Conservation (phyloP, 2,113 vertebrate species). For the Cheirogaleus medius region DNA sequence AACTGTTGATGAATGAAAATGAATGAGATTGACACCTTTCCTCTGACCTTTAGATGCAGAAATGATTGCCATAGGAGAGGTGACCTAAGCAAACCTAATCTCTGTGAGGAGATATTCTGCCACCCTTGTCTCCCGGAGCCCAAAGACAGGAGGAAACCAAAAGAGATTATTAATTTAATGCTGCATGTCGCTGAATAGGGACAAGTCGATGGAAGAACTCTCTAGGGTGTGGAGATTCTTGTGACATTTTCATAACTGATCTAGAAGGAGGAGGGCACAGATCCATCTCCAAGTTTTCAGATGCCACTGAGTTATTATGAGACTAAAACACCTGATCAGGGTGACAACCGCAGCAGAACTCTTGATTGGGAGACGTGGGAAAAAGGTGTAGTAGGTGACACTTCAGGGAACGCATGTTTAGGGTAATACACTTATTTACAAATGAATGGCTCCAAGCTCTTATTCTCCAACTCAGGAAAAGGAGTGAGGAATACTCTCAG, state of each 20-base stretch:
- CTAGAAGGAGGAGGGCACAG: not conserved
- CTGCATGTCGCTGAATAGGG: not conserved
- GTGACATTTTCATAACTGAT: not conserved
- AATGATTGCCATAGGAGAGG: not conserved
- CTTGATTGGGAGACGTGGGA: not conserved
- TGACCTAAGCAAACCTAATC: not conserved
- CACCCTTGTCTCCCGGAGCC: not conserved
- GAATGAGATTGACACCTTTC: not conserved
- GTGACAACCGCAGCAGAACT: not conserved
- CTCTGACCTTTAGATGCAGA: not conserved
- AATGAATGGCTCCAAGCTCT: not conserved
- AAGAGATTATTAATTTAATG: not conserved
- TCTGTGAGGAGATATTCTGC: not conserved
- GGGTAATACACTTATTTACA: not conserved
- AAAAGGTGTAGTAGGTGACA: not conserved
- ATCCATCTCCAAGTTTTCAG: not conserved
- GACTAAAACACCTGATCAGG: too few species aligned
- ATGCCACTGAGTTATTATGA: not conserved
- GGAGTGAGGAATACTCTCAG: not conserved
- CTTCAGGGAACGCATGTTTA: not conserved
- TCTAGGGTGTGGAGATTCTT: not conserved
- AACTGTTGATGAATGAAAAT: not conserved
- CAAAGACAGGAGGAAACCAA: not conserved
- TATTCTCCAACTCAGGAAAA: not conserved
- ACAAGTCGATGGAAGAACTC: not conserved